phyloP scores from a whole-genome alignment of 2,888 invertebrate species.

The Calliphora vomitoria region DNA sequence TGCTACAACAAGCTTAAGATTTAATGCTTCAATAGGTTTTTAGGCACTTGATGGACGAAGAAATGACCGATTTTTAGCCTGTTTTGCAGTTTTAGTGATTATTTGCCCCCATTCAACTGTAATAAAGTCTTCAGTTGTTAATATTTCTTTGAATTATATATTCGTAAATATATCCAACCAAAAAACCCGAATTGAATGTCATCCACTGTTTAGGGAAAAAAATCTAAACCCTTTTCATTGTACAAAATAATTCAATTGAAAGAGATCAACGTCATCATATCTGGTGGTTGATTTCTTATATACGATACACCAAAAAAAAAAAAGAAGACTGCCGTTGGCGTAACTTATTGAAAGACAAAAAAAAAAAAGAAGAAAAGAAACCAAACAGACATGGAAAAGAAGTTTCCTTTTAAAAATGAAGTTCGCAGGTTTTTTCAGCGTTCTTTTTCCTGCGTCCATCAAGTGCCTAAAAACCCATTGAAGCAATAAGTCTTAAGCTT shows the following conservation, averaged over 20 bases:
- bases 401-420: constrained; percentile 55
- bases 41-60: constrained; percentile 41
- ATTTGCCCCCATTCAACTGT: too few species aligned
- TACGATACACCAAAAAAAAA: neutral
- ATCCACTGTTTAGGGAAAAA: constrained; percentile 10
- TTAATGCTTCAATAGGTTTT: constrained; percentile 68
- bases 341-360: constrained; percentile 52
- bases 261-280: constrained; percentile 78
- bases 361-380: constrained; percentile 15
- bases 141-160: too few species aligned
- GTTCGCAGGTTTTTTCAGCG: constrained; percentile 65
- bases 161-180: too few species aligned
- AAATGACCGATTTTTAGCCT: too few species aligned
- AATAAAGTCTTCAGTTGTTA: too few species aligned
- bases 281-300: constrained; percentile 64
- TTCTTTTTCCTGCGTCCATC: constrained; percentile 38
- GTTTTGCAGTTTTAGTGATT: too few species aligned
- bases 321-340: constrained; percentile 60
- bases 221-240: constrained; percentile 65
- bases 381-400: constrained; percentile 3
- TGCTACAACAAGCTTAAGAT: constrained; percentile 68
- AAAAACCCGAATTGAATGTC: neutral
- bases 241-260: constrained; percentile 78
- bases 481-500: constrained; percentile 71
- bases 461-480: constrained; percentile 55